Base-by-base conservation (phyloP, 2,888 invertebrate species). In the Baronia brevicornis region DNA sequence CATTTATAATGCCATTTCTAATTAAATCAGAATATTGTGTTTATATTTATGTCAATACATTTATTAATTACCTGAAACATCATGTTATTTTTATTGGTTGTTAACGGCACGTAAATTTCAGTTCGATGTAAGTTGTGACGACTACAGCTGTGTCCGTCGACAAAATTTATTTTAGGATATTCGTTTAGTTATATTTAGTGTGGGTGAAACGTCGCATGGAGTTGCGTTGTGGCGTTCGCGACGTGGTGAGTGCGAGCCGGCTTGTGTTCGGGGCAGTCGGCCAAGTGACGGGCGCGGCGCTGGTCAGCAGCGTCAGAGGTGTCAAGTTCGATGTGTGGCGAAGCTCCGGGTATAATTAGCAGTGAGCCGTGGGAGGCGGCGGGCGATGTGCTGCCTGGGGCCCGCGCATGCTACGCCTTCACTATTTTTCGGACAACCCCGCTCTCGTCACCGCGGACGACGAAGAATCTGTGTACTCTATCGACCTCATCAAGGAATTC, bases 401-500 rank as follows among this genome's bases (percentile, higher is more conserved):
- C 59, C 60, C 84, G 86, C 77, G 82, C 77, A 92, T 93, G 92
- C 89, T 93, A 87, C 91, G 91, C 72, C 85, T 94, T 85, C 92
- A 93, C 72, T 92, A 91, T 73, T 94, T 90, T 77, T 93, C 93
- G 66, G 91, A 93, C 86, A 87, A 90, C 80, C 90, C 90, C 71
- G 86, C 89, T 70, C 85, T 92, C 87, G 68, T 87, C 87, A 73
- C 79, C 78, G 73, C 85, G 82, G 82, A 86, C 65, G 85, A 73
- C 59, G 84, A 87, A 57, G 82, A 84, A 48, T 78, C 87, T 48
- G 91, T 92, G 57, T 93, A 93, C 80, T 89, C 92, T 48, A 84
- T 91, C 71, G 93, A 93, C 69, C 90, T 93, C 71, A 94, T 94
- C 82, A 93, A 93, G 85, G 94, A 94, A 80, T 94, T 94, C 75